These are phyloP conservation scores for Morpho achilles DNA, from an alignment of 2,888 invertebrate species.

Conservation along the genomic window DNA sequence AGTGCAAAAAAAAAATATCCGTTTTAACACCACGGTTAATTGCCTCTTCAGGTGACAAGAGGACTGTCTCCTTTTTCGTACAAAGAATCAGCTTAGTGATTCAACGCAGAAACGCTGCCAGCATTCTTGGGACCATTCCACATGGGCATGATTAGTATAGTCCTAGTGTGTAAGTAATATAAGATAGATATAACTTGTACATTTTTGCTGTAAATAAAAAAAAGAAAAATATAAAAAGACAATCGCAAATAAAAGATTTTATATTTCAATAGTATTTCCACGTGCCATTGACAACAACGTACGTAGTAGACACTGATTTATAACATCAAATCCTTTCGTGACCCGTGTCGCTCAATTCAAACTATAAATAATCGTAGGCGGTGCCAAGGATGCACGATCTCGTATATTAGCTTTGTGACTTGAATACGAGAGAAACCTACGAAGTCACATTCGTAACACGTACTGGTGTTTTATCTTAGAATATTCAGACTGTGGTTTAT, in stretches of 20 bases:
- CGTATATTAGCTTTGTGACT: constrained; percentile 48
- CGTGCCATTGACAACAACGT: background rate
- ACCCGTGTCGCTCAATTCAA: constrained; percentile 60
- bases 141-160: too few relatives aligned
- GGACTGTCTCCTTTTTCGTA: too few relatives aligned
- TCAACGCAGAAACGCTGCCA: too few relatives aligned
- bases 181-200: too few relatives aligned
- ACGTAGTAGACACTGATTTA: constrained; percentile 6
- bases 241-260: background rate
- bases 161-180: too few relatives aligned
- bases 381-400: constrained; percentile 41
- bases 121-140: too few relatives aligned
- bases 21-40: too few relatives aligned
- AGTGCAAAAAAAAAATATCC: too few relatives aligned
- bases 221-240: too few relatives aligned
- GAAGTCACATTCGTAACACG: constrained; percentile 4
- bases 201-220: too few relatives aligned
- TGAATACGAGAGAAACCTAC: constrained; percentile 39
- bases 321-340: constrained; percentile 43
- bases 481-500: background rate
- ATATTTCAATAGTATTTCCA: background rate
- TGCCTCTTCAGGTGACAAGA: too few relatives aligned
- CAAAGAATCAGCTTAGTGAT: too few relatives aligned
- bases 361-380: constrained; percentile 55
- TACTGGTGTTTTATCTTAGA: constrained; percentile 5